These are phyloP conservation scores for Bombyx mandarina DNA, from an alignment of 1,140 invertebrate species.

Conservation along the genomic window DNA sequence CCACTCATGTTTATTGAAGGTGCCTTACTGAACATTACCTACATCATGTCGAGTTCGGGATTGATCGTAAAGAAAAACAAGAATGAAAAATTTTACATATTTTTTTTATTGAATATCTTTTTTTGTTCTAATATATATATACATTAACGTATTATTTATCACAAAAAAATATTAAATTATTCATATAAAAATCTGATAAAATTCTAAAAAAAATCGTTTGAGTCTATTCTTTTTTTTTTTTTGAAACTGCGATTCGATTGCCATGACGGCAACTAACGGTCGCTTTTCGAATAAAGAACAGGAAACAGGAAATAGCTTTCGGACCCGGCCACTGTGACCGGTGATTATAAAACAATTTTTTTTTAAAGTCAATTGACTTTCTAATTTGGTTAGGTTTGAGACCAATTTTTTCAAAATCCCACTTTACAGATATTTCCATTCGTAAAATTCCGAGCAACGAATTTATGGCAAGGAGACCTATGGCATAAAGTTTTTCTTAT, in stretches of 20 bases:
- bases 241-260: neutral
- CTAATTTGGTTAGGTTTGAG: constrained; percentile 3
- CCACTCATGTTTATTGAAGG: no score
- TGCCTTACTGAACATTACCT: neutral
- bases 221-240: constrained; percentile 4
- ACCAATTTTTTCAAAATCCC: constrained; percentile 24
- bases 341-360: neutral
- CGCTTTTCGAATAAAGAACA: constrained; percentile 30
- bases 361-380: neutral
- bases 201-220: constrained; percentile 43
- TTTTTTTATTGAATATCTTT: constrained; percentile 67
- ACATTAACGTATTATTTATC: constrained; percentile 51
- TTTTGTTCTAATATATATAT: constrained; percentile 26
- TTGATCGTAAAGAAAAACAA: neutral
- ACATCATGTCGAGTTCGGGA: neutral
- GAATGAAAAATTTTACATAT: constrained; percentile 23
- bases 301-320: constrained; percentile 45
- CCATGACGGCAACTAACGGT: constrained; percentile 18
- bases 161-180: constrained; percentile 60
- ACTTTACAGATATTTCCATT: no score
- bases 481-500: no score
- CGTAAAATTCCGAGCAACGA: no score
- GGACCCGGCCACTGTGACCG: constrained; percentile 2
- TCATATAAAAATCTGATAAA: constrained; percentile 58
- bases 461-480: no score